Evolutionary conservation across 2,797 vertebrate genomes (phyloP).

Genomic region (Melanotaenia boesemani): DNA sequence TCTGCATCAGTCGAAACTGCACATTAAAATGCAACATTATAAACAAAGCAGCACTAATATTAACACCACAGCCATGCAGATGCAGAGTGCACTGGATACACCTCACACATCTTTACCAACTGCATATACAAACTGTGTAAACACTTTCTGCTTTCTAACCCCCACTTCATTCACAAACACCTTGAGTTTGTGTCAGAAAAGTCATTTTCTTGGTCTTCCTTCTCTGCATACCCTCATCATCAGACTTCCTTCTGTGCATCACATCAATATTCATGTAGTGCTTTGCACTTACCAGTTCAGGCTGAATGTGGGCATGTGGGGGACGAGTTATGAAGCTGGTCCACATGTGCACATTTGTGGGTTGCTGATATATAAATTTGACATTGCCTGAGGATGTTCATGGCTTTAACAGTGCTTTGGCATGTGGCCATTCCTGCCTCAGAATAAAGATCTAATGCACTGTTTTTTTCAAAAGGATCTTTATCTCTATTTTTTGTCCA

Average conservation of each 20-base stretch:
- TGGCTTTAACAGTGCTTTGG: background rate
- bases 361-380: conserved; percentile 2
- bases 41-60: background rate
- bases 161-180: too few species aligned
- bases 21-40: background rate
- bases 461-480: background rate
- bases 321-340: background rate
- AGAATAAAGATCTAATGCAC: background rate
- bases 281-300: background rate
- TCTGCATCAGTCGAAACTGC: background rate
- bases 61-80: background rate
- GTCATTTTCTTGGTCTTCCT: background rate
- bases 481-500: background rate
- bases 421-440: background rate
- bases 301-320: conserved; percentile 1
- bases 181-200: background rate
- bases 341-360: background rate
- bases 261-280: conserved; percentile 3
- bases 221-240: background rate
- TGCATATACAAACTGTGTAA: too few species aligned
- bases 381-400: background rate
- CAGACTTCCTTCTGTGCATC: background rate
- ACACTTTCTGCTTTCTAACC: too few species aligned
- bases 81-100: too few species aligned
- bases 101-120: too few species aligned